These are phyloP conservation scores for Nomada hirtipes DNA, from an alignment of 2,888 invertebrate species.

Conservation along the genomic window DNA sequence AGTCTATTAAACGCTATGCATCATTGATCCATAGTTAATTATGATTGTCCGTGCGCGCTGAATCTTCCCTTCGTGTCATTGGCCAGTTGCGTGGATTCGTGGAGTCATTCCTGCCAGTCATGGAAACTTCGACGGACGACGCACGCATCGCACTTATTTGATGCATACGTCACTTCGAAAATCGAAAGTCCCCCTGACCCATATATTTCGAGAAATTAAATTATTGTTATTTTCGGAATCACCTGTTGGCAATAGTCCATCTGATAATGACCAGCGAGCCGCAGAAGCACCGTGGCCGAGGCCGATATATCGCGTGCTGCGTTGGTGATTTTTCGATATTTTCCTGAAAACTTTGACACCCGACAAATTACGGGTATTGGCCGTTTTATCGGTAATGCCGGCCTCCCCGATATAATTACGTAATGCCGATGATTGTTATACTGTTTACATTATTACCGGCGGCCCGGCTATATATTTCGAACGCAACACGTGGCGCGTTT, in stretches of 20 bases:
- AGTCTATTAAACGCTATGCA: slow-evolving; percentile 3
- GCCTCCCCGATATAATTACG: slow-evolving; percentile 60
- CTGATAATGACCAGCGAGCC: slow-evolving; percentile 69
- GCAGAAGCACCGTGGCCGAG: slow-evolving; percentile 57
- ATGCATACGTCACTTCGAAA: slow-evolving; percentile 55
- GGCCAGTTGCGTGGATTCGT: too few relatives aligned
- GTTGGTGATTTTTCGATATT: slow-evolving; percentile 68
- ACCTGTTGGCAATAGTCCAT: slow-evolving; percentile 74
- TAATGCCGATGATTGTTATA: slow-evolving; percentile 64
- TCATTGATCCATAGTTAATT: slow-evolving; percentile 36
- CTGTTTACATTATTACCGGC: slow-evolving; percentile 61
- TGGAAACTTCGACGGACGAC: slow-evolving; percentile 7
- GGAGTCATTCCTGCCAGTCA: too few relatives aligned
- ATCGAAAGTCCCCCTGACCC: slow-evolving; percentile 69
- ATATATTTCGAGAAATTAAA: slow-evolving; percentile 68
- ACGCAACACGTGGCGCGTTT: slow-evolving; percentile 63
- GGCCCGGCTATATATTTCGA: slow-evolving; percentile 57
- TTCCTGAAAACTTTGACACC: slow-evolving; percentile 63
- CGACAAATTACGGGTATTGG: slow-evolving; percentile 63
- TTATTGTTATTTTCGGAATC: slow-evolving; percentile 73
- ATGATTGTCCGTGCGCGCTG: slow-evolving; percentile 24
- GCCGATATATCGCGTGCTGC: slow-evolving; percentile 54
- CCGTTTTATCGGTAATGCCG: slow-evolving; percentile 59
- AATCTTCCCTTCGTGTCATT: slow-evolving; percentile 18
- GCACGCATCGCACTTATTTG: slow-evolving; percentile 65